Percentiles rank a stretch among this genome's conserved stretches.
These are phyloP conservation scores for Drosophila mercatorum DNA, from an alignment of 2,888 invertebrate genomes.

Conservation along the genomic window DNA sequence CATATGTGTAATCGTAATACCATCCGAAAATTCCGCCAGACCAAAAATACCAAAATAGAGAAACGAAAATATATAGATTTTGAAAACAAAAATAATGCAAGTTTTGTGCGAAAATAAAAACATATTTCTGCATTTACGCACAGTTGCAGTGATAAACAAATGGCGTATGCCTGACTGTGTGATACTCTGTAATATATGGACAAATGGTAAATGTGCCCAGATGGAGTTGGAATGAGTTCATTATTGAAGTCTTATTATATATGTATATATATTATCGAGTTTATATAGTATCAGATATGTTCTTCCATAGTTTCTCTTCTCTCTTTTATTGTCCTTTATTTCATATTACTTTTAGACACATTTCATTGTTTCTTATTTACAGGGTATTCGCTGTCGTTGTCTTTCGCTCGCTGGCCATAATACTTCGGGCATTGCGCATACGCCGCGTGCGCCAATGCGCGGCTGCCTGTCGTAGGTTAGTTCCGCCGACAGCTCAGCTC, in stretches of 20 bases:
- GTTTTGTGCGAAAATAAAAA: slow-evolving; percentile 36
- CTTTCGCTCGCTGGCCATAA: slow-evolving; percentile 23
- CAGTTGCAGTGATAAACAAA: slow-evolving; percentile 34
- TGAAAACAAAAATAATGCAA: neutral
- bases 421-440: slow-evolving; percentile 47
- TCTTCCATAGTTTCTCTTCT: too few species aligned
- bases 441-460: slow-evolving; percentile 52
- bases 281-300: too few species aligned
- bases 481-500: slow-evolving; percentile 21
- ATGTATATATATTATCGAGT: too few species aligned
- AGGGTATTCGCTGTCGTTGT: slow-evolving; percentile 25
- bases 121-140: slow-evolving; percentile 48
- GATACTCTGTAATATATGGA: slow-evolving; percentile 18
- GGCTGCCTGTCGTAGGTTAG: slow-evolving; percentile 59
- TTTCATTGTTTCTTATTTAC: neutral
- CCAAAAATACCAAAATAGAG: slow-evolving; percentile 34
- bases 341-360: too few species aligned
- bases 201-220: too few species aligned
- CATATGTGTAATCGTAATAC: slow-evolving; percentile 22
- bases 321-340: too few species aligned
- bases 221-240: too few species aligned
- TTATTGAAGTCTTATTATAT: too few species aligned
- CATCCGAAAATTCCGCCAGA: slow-evolving; percentile 13
- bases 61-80: neutral
- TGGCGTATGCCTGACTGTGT: neutral